phyloP scores from a whole-genome alignment of 2,113 vertebrate species.

The Hystrix cristata region DNA sequence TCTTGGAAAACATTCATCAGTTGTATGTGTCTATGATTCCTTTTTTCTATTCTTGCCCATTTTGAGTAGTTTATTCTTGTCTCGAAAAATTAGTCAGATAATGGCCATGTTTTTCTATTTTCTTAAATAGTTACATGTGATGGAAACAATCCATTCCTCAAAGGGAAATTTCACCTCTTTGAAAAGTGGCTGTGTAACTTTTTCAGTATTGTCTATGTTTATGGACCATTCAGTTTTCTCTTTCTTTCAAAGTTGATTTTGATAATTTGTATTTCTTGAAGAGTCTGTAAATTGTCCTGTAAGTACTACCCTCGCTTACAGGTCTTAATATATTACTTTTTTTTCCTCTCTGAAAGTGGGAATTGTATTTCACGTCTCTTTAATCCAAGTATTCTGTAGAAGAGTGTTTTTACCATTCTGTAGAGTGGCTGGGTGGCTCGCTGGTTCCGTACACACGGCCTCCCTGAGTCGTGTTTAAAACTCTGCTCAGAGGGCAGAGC shows the following conservation, averaged over 20 bases:
- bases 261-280: constrained; percentile 33
- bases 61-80: neutral
- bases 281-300: neutral
- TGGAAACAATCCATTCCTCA: neutral
- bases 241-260: constrained; percentile 51
- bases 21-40: neutral
- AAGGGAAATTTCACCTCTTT: neutral
- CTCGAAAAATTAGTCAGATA: constrained; percentile 34
- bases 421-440: neutral
- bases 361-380: neutral
- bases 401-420: neutral
- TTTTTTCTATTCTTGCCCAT: neutral
- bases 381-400: neutral
- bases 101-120: neutral
- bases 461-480: neutral
- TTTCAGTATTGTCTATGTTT: neutral
- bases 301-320: neutral
- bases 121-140: neutral
- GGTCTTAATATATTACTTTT: constrained; percentile 5
- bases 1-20: neutral
- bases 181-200: neutral
- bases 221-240: neutral
- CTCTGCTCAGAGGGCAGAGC: neutral
- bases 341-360: neutral
- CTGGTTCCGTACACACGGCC: fast-evolving